Conservation (phyloP, 2,888 invertebrate species). For the Drosophila anomelani region DNA sequence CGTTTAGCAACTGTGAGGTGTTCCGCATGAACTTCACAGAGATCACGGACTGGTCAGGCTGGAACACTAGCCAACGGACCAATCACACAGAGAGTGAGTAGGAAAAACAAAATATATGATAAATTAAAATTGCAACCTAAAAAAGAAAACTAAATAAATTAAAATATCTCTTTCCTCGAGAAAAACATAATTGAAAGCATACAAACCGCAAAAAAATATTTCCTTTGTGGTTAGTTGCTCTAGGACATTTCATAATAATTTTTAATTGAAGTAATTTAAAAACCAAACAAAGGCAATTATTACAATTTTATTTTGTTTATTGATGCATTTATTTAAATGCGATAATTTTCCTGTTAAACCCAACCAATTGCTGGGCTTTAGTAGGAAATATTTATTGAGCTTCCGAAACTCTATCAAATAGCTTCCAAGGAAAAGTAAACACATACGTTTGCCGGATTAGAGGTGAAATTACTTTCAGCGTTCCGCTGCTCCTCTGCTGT, state of each 20-base stretch:
- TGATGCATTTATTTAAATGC: conserved; percentile 11
- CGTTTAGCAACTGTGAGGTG: conserved; percentile 85
- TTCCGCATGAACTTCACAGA: conserved; percentile 84
- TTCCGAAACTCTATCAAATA: conserved; percentile 8
- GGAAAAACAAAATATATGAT: background rate
- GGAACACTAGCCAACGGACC: conserved; percentile 64
- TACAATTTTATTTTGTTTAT: background rate
- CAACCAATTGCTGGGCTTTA: conserved; percentile 12
- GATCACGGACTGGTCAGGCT: conserved; percentile 70
- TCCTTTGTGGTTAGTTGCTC: background rate
- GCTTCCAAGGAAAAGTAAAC: conserved; percentile 21
- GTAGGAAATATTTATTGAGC: conserved; percentile 12
- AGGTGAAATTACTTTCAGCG: conserved; percentile 40
- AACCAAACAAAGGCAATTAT: background rate
- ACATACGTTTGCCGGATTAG: conserved; percentile 38
- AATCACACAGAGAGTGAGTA: conserved; percentile 75
- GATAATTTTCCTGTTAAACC: conserved; percentile 6
- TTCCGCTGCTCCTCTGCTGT: conserved; percentile 48
- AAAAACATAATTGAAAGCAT: background rate
- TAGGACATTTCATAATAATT: background rate
- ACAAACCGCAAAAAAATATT: background rate
- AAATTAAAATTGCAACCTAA: background rate
- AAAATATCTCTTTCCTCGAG: background rate
- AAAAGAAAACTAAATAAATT: background rate
- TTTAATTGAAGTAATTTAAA: background rate